Evolutionary conservation across 2,888 invertebrate species (phyloP).

Genomic region (Mylabris sibirica): DNA sequence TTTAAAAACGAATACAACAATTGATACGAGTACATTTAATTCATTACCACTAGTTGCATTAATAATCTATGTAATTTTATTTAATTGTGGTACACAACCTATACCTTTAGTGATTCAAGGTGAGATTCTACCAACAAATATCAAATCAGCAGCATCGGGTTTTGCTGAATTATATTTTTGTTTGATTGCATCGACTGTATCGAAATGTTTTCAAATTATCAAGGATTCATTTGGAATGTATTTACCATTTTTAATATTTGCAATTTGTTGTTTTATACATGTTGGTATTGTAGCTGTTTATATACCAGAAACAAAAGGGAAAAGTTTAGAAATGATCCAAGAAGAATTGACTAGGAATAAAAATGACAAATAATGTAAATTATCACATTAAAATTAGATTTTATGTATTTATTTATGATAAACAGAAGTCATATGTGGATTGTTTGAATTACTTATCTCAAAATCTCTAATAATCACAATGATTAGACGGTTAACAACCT

Average conservation of each 20-base stretch:
- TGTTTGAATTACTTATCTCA: too few species aligned
- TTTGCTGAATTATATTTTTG: slow-evolving; percentile 65
- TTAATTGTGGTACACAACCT: slow-evolving; percentile 64
- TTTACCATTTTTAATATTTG: slow-evolving; percentile 72
- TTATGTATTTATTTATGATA: background rate
- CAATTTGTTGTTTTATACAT: slow-evolving; percentile 67
- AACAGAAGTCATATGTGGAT: background rate
- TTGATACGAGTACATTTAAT: slow-evolving; percentile 54
- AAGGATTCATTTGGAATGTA: slow-evolving; percentile 68
- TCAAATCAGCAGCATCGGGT: slow-evolving; percentile 66
- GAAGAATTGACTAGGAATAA: slow-evolving; percentile 47
- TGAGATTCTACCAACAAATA: slow-evolving; percentile 66
- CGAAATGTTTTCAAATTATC: slow-evolving; percentile 63
- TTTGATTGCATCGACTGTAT: slow-evolving; percentile 60
- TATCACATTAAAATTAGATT: background rate
- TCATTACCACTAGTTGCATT: slow-evolving; percentile 62
- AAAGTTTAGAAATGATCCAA: slow-evolving; percentile 74
- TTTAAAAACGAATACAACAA: slow-evolving; percentile 55
- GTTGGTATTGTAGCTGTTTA: slow-evolving; percentile 67
- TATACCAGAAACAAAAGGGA: slow-evolving; percentile 76
- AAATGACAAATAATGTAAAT: background rate
- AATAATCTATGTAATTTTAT: slow-evolving; percentile 62
- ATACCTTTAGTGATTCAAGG: slow-evolving; percentile 64
- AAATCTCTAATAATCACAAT: too few species aligned
- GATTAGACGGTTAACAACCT: too few species aligned